Evolutionary conservation across 37 sponge, comb jelly and placozoan species (phyloP), one percentile per base, ranked within the genome.

Genomic region (Diacarnus erythraeanus): DNA sequence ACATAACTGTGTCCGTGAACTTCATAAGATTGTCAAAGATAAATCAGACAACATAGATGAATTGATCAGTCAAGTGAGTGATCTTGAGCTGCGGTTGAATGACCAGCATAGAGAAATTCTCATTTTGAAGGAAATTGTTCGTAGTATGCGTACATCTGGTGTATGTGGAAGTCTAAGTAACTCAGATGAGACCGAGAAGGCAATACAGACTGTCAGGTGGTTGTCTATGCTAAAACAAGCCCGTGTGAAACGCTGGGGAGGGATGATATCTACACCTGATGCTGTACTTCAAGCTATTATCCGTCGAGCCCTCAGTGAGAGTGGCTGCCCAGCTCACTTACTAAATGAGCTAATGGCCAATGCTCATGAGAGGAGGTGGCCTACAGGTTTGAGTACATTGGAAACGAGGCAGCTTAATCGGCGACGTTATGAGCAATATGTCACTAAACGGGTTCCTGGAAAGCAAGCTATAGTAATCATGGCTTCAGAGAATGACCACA

Each of bases 251-350:
- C 60, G 95, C 3, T 97, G 98, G 98, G 98, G 98, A 31, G 98
- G 98, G 2, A 97, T 97, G 95, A 97, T 97, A 22, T 90, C 91
- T 9, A 97, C 98, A 0, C 98, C 98, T 0, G 98, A 97, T 71
- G 76, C 84, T 63, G 89, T 97, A 6, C 81, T 97, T 26, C 98
- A 97, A 64, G 85, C 90, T 17, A 87, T 92, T 75, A 94, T 97
- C 56, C 86, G 88, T 37, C 80, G 92, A 40, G 95, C 95, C 2
- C 83, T 97, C 25, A 26, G 66, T 57, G 95, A 94, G 26, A 90
- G 95, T 77, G 93, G 92, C 6, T 97, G 98, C 67, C 98, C 98
- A 15, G 26, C 85, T 4, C 73, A 89, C 64, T 80, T 97, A 4
- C 57, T 90, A 17, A 83, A 35, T 38, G 95, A 97, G 68, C 85